Percentiles rank a stretch among this genome's conserved stretches.
phyloP scores from a whole-genome alignment of 92 coral and sea anemone species.

The Palythoa grandis region DNA sequence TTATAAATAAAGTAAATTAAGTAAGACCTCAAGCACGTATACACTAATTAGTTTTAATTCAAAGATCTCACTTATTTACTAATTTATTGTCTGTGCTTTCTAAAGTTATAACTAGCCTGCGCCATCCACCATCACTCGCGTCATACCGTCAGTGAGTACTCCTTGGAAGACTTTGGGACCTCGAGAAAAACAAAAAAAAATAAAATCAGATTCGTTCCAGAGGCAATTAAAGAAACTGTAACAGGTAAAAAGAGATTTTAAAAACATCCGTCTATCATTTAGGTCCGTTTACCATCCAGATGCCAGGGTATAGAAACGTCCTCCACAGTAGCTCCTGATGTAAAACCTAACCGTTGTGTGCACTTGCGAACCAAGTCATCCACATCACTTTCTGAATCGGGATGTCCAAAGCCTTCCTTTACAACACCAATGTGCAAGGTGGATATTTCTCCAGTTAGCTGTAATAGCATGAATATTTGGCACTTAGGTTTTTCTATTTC shows the following conservation, averaged over 20 bases:
- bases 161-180: constrained; percentile 42
- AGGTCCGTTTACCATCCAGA: constrained; percentile 58
- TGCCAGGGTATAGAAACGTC: constrained; percentile 87
- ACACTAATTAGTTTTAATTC: background rate
- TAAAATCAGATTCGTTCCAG: background rate
- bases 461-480: background rate
- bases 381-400: constrained; percentile 77
- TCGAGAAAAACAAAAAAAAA: constrained; percentile 14
- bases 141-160: constrained; percentile 50
- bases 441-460: constrained; percentile 76
- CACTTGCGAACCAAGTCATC: constrained; percentile 70
- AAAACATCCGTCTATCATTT: background rate
- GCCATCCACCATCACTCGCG: constrained; percentile 66
- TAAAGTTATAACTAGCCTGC: constrained; percentile 46
- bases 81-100: background rate
- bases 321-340: constrained; percentile 12
- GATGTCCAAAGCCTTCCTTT: constrained; percentile 80
- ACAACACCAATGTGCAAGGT: constrained; percentile 77
- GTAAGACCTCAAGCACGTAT: too few relatives aligned
- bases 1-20: too few relatives aligned
- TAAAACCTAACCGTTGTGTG: constrained; percentile 55
- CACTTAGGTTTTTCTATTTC: too few relatives aligned
- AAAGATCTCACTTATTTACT: background rate
- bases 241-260: background rate
- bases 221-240: background rate